Evolutionary conservation across 2,888 invertebrate genomes (phyloP), one percentile per base, ranked within the genome.

Genomic region (Eupelmus urozonus): DNA sequence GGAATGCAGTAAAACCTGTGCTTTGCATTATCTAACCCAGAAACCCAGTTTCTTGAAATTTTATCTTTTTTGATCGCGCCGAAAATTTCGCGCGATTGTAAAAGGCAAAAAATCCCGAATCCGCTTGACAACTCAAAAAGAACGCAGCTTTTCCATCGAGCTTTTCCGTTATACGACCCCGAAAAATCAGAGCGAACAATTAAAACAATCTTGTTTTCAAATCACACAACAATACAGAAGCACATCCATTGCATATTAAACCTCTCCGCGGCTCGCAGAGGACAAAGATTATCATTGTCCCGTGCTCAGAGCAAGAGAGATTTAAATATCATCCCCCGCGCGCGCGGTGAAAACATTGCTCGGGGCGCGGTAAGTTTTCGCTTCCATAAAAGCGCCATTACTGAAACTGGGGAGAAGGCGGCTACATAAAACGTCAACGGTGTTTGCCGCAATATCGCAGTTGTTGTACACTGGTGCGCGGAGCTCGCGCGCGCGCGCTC

Each of bases 351-450:
- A 34, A n/a, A n/a, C 16, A 49, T 49, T 13, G 16, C 11, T 11
- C 18, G 29, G 53, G 55, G 75, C n/a, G 40, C 23, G 66, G 66
- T 66, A 80, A 80, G 70, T 79, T 79, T 79, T 73, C 70, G 67
- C 77, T 80, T 73, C 70, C 65, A 77, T 73, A 80, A 80, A 77
- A 76, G 77, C 76, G 71, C 76, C 75, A 76, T 80, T 80, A 80
- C 69, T 49, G 51, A 70, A 78, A 78, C 76, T 80, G 63, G 63
- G 73, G 65, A 67, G 73, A 60, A 65, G 45, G 2, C 9, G 16
- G 16, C 9, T 66, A 60, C 60, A 76, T 80, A 70, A 78, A 80
- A 80, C 73, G 69, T 80, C 70, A 80, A 70, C 67, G 69, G 57
- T 75, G 72, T 80, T 76, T 78, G 63, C 66, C 69, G 65, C 69